Percentiles rank a stretch among this genome's conserved stretches.
Evolutionary conservation across 2,888 invertebrate genomes (phyloP).

Genomic region (Melieria omissa): DNA sequence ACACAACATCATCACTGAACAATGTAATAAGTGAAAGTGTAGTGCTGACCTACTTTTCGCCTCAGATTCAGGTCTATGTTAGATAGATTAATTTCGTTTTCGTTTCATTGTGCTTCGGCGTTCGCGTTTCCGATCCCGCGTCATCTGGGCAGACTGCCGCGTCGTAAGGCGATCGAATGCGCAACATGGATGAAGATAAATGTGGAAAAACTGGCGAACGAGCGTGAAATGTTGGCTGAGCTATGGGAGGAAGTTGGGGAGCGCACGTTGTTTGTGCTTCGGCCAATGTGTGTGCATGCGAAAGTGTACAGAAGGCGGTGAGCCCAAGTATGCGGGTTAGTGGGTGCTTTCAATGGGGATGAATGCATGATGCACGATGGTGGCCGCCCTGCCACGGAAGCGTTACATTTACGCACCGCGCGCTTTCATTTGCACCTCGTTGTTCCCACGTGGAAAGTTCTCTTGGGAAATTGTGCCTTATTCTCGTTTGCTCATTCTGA

Average conservation of each 20-base stretch:
- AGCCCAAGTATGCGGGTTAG: constrained; percentile 17
- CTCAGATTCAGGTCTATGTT: constrained; percentile 92
- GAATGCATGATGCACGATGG: too few species aligned
- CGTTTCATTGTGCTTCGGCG: constrained; percentile 44
- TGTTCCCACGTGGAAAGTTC: too few species aligned
- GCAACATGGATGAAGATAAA: too few species aligned
- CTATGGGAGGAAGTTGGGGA: not conserved
- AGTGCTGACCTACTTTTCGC: constrained; percentile 84
- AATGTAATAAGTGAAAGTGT: constrained; percentile 91
- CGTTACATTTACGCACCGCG: too few species aligned
- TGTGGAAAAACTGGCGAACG: too few species aligned
- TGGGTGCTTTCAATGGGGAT: constrained; percentile 16
- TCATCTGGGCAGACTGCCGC: constrained; percentile 12
- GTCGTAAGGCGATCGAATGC: not conserved
- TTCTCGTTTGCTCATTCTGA: too few species aligned
- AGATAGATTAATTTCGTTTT: constrained; percentile 68
- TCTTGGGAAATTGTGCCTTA: too few species aligned
- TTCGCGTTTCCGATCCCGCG: constrained; percentile 6
- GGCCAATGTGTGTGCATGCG: not conserved
- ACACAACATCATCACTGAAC: constrained; percentile 62
- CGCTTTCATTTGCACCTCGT: too few species aligned
- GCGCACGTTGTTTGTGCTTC: not conserved
- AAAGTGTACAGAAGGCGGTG: constrained; percentile 6
- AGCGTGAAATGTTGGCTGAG: too few species aligned
- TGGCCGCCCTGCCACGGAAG: too few species aligned